Evolutionary conservation across 2,797 vertebrate genomes (phyloP), one percentile per base, ranked within the genome.

Genomic region (Macroramphosus scolopax): DNA sequence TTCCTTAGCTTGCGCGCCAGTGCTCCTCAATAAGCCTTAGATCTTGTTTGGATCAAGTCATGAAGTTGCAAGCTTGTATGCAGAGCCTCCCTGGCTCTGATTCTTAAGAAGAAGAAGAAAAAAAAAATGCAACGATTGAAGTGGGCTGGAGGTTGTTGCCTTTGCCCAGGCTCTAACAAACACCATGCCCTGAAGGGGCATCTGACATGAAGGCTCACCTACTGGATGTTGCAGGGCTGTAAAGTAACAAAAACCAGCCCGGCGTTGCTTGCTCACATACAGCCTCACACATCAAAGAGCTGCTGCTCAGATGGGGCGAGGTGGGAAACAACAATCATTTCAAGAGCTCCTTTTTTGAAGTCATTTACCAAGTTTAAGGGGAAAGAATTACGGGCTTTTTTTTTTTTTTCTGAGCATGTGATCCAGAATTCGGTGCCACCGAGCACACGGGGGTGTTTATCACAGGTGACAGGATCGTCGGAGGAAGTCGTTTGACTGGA

Each of bases 221-320:
- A 41, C 62, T 69, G 60, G 52, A 82, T 77, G 72, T 67, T 72
- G 75, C 57, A 51, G 60, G 49, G 57, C 60, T 80, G 74, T 52
- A 72, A 79, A 66, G 77, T 81, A 81, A 81, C 77, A 73, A 72
- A 86, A 81, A 75, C 51, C 68, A 76, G 74, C 66, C 68, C 51
- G 2, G 50, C 18, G 5, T 55, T 63, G 61, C 59, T 59, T 49
- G 59, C 70, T 72, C 72, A 35, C 64, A 63, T 59, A 42, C 59
- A 63, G 54, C 49, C 64, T 49, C 52, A n/a, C 20, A 81, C 78
- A 83, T 87, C 77, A 84, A 85, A 87, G 75, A 36, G 52, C 68
- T 45, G 46, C 46, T 47, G 51, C 59, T 73, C 63, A 41, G 58
- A 72, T 71, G 58, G 47, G 32, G 51, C 14, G 31, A 3, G 28